Evolutionary conservation across 2,888 invertebrate genomes (phyloP).

Genomic region (Hirtodrosophila histrioides): DNA sequence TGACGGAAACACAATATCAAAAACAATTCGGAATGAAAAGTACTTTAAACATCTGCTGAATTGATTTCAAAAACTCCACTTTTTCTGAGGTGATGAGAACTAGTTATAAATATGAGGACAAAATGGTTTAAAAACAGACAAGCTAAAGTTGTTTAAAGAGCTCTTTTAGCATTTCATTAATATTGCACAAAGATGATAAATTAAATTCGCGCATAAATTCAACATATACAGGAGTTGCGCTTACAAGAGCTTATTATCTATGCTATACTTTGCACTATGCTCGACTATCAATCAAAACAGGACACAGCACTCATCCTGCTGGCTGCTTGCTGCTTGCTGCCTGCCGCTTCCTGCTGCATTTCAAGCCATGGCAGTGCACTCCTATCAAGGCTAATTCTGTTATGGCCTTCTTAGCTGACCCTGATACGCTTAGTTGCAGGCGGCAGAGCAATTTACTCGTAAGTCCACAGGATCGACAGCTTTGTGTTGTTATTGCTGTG

Average conservation of each 20-base stretch:
- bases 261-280: constrained; percentile 29
- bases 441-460: constrained; percentile 20
- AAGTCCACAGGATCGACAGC: constrained; percentile 36
- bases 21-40: no score
- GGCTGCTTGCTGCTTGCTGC: constrained; percentile 1
- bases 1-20: no score
- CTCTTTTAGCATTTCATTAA: no score
- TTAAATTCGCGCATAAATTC: constrained; percentile 1
- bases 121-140: no score
- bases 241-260: constrained; percentile 12
- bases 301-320: constrained; percentile 9
- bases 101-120: no score
- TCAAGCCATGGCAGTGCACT: constrained; percentile 15
- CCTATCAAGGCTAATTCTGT: constrained; percentile 39
- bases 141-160: no score
- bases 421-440: constrained; percentile 25
- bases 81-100: no score
- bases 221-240: constrained; percentile 6
- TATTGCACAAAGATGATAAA: constrained; percentile 4
- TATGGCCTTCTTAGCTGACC: constrained; percentile 26
- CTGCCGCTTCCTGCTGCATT: constrained; percentile 8
- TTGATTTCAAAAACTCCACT: no score
- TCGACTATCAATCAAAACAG: constrained; percentile 46
- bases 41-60: no score
- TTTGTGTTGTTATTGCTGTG: constrained; percentile 47